Evolutionary conservation across 2,888 invertebrate genomes (phyloP), one percentile per base, ranked within the genome.

Genomic region (Aphodius sticticus): DNA sequence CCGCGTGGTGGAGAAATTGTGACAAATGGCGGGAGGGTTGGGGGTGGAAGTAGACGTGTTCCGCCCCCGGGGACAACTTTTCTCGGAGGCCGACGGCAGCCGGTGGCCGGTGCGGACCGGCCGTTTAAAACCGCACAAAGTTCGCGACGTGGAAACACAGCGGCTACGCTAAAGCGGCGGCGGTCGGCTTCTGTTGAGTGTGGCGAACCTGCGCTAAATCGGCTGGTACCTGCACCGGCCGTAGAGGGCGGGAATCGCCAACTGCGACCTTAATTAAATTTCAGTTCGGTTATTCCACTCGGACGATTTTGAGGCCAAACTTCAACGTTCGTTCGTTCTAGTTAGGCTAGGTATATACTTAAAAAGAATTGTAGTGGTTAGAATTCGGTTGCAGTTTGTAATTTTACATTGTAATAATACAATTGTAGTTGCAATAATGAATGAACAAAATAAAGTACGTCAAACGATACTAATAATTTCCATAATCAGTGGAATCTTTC

Each of bases 91-190:
- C 83, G 83, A 82, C 82, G 81, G 83, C 84, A 83, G 83, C 81
- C 82, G 84, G 26, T 26, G 26, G 26, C 26, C 26, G 53, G 80
- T n/a, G n/a, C 83, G 83, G 85, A 12, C 53, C 82, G 84, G 83
- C 85, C 84, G 84, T 85, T 84, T 84, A 84, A 85, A 85, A 85
- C 85, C 85, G 81, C 85, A 84, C 84, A 84, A 85, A 85, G 84
- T 85, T 84, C 85, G 53, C 53, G 53, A 5, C 53, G 53, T 53
- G 53, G 53, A 53, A 53, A 53, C 53, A 53, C 53, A 53, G 9
- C 53, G 53, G 53, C 9, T 53, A 12, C 53, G 53, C 53, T 26
- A 53, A 53, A 53, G 53, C 53, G 53, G 7, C 53, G 7, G 53
- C 53, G 53, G 53, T 53, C 53, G 53, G 53, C 53, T 53, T 9